Evolutionary conservation across 2,888 invertebrate genomes (phyloP).

Genomic region (Athripsodes cinereus): DNA sequence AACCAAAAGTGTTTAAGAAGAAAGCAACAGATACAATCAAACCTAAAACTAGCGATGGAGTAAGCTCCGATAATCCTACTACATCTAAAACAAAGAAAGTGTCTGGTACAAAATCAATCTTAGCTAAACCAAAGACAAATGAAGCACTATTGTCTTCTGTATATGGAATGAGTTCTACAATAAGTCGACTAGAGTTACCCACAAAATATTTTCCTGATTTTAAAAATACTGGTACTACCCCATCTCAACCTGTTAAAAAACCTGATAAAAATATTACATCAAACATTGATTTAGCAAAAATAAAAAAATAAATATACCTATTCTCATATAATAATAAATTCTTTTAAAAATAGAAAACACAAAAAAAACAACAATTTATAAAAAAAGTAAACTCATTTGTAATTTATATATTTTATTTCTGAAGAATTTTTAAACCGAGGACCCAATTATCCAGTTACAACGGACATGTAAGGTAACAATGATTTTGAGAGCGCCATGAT

Average conservation of each 20-base stretch:
- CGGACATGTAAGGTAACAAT: constrained; percentile 27
- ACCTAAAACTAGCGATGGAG: not conserved
- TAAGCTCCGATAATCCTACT: not conserved
- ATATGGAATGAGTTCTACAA: constrained; percentile 17
- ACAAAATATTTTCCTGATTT: constrained; percentile 20
- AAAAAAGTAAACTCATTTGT: no score
- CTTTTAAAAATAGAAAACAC: not conserved
- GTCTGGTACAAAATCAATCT: not conserved
- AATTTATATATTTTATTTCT: not conserved
- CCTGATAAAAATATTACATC: not conserved
- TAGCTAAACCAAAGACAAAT: constrained; percentile 4
- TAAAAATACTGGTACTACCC: no score
- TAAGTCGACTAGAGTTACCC: constrained; percentile 15
- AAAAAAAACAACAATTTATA: no score
- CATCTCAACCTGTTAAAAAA: not conserved
- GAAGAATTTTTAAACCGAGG: not conserved
- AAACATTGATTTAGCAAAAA: not conserved
- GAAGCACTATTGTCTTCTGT: constrained; percentile 3
- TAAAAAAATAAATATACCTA: not conserved
- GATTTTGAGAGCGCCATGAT: constrained; percentile 5
- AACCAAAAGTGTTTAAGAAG: not conserved
- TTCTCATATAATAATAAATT: not conserved
- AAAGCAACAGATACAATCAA: not conserved
- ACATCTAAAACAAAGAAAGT: not conserved
- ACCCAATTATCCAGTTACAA: not conserved